phyloP scores from a whole-genome alignment of 2,113 vertebrate genomes.

The Calyptommatus sinebrachiatus region DNA sequence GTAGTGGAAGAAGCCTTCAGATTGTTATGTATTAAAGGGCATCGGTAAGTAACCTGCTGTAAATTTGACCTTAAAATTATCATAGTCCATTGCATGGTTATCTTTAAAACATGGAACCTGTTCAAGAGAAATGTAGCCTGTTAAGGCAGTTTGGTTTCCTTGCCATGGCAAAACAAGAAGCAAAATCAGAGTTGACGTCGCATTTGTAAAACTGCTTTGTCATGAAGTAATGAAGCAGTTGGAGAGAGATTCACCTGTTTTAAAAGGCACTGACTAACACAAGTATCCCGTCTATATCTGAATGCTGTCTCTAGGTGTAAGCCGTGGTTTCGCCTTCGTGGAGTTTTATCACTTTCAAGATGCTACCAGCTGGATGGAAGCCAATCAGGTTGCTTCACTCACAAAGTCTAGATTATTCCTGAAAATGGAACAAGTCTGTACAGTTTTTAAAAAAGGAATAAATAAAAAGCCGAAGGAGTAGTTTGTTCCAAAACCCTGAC shows the following conservation, averaged over 20 bases:
- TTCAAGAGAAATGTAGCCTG: conserved; percentile 67
- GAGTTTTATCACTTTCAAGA: conserved; percentile 99
- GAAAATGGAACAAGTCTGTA: conserved; percentile 88
- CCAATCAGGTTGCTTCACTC: conserved; percentile 99
- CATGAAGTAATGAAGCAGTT: conserved; percentile 94
- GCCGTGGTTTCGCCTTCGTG: conserved; percentile 99
- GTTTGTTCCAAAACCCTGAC: conserved; percentile 75
- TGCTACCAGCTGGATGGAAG: conserved; percentile 99
- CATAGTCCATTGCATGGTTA: conserved; percentile 80
- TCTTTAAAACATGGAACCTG: conserved; percentile 72
- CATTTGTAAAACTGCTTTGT: conserved; percentile 89
- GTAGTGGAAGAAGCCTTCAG: conserved; percentile 70
- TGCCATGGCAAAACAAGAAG: conserved; percentile 93
- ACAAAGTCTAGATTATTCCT: conserved; percentile 96
- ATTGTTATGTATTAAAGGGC: conserved; percentile 63
- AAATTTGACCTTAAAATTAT: conserved; percentile 64
- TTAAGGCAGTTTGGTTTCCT: conserved; percentile 81
- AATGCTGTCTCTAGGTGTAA: conserved; percentile 99
- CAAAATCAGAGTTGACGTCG: conserved; percentile 83
- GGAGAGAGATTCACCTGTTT: conserved; percentile 97
- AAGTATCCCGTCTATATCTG: conserved; percentile 99
- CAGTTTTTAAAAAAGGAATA: conserved; percentile 68
- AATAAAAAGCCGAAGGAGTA: conserved; percentile 74
- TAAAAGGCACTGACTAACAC: conserved; percentile 99
- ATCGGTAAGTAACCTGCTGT: conserved; percentile 76